Evolutionary conservation across 2,888 invertebrate species (phyloP).

Genomic region (Drosophila anceps): DNA sequence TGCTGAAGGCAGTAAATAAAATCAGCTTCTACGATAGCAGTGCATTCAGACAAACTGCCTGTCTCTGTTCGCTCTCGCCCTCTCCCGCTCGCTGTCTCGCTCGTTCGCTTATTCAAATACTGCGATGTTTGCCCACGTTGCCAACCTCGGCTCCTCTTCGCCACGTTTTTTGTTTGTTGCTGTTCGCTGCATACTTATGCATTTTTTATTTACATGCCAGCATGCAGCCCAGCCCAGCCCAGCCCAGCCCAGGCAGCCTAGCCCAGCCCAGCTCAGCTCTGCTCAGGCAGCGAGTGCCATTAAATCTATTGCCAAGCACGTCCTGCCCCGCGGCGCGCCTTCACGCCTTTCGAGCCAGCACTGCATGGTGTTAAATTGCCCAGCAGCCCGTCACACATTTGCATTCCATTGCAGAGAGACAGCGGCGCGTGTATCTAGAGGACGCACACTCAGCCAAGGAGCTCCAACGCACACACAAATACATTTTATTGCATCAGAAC

Average conservation of each 20-base stretch:
- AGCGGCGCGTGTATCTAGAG: conserved; percentile 59
- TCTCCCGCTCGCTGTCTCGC: background rate
- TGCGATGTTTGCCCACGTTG: conserved; percentile 5
- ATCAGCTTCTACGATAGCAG: conserved; percentile 62
- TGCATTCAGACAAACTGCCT: conserved; percentile 33
- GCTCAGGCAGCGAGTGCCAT: conserved; percentile 30
- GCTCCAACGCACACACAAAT: background rate
- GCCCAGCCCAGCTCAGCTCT: conserved; percentile 12
- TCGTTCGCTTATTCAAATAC: conserved; percentile 22
- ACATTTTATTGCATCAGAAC: conserved; percentile 9
- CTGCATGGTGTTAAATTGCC: conserved; percentile 77
- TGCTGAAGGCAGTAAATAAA: conserved; percentile 74
- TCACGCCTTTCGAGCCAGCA: background rate
- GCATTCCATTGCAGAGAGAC: conserved; percentile 53
- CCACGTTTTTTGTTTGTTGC: conserved; percentile 27
- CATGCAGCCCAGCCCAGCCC: conserved; percentile 35
- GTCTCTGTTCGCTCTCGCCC: background rate
- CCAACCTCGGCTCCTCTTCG: conserved; percentile 3
- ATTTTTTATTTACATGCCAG: conserved; percentile 62
- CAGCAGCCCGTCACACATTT: conserved; percentile 67
- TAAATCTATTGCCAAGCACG: conserved; percentile 53
- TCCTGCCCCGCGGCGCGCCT: conserved; percentile 38
- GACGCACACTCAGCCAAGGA: conserved; percentile 40
- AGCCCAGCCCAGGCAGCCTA: conserved; percentile 10
- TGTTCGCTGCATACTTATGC: conserved; percentile 52